These are phyloP conservation scores for Andrena camellia DNA, from an alignment of 2,888 invertebrate species.

Conservation along the genomic window DNA sequence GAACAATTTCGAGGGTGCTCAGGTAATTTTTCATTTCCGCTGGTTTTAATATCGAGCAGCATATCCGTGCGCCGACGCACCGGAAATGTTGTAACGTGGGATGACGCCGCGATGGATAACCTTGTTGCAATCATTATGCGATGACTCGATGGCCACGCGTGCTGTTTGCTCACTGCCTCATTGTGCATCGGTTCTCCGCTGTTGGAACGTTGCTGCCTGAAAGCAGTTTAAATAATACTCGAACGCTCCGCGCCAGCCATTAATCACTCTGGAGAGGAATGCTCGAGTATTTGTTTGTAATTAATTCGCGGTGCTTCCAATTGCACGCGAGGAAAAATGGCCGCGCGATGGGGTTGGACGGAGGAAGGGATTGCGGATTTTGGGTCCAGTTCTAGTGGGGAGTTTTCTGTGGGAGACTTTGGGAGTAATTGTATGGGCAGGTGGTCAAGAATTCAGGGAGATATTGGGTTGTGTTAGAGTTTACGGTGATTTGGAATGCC, in stretches of 20 bases:
- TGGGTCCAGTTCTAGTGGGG: too few species aligned
- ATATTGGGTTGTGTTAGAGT: too few species aligned
- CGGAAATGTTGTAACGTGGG: conserved; percentile 66
- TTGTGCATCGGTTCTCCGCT: conserved; percentile 32
- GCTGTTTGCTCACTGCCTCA: conserved; percentile 53
- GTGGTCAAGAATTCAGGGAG: too few species aligned
- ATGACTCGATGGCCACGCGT: conserved; percentile 44
- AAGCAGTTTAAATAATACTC: conserved; percentile 49
- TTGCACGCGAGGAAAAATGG: not conserved
- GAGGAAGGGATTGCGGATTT: too few species aligned
- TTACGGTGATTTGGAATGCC: too few species aligned
- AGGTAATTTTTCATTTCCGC: conserved; percentile 49
- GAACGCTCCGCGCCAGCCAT: conserved; percentile 14
- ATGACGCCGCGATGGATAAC: conserved; percentile 63
- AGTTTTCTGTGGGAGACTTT: too few species aligned
- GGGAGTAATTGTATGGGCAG: too few species aligned
- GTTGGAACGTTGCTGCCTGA: conserved; percentile 13
- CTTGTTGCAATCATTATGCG: conserved; percentile 63
- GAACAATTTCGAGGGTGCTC: conserved; percentile 13
- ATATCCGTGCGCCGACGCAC: conserved; percentile 33
- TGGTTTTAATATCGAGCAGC: conserved; percentile 53
- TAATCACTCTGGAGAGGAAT: conserved; percentile 42
- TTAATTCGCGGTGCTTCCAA: conserved; percentile 13
- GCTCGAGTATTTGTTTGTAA: conserved; percentile 44
- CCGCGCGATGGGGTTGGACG: not conserved